These are phyloP conservation scores for Slavum lentiscoides DNA, from an alignment of 2,888 invertebrate species.

Conservation along the genomic window DNA sequence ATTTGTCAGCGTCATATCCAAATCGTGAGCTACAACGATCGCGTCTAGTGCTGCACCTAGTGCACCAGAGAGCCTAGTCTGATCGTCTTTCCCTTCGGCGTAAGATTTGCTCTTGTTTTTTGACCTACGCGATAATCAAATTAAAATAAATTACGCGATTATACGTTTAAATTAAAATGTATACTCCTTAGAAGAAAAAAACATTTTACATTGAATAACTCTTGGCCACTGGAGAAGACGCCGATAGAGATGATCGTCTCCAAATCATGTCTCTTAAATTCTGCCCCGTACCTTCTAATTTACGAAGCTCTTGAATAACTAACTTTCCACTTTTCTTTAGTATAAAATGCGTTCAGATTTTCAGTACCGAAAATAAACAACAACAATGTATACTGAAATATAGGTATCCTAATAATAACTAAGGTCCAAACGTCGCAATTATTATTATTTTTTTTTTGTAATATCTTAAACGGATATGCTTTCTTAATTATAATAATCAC, in stretches of 20 bases:
- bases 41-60: constrained; percentile 79
- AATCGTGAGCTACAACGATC: constrained; percentile 80
- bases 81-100: constrained; percentile 34
- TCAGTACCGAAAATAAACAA: neutral
- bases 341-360: neutral
- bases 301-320: constrained; percentile 79
- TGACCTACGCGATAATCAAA: neutral
- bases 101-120: constrained; percentile 34
- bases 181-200: neutral
- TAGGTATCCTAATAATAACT: neutral
- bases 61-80: constrained; percentile 61
- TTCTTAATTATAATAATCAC: too few species aligned
- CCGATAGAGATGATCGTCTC: constrained; percentile 78
- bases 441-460: too few species aligned
- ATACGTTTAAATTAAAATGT: neutral
- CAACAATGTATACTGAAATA: neutral
- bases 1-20: constrained; percentile 63
- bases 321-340: constrained; percentile 82
- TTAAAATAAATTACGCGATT: neutral
- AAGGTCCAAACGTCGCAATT: neutral
- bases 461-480: too few species aligned
- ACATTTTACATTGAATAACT: constrained; percentile 36
- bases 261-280: constrained; percentile 85
- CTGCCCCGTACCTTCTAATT: constrained; percentile 83
- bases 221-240: constrained; percentile 71